Percentiles rank a stretch among this genome's conserved stretches.
Evolutionary conservation across 2,797 vertebrate genomes (phyloP).

Genomic region (Enteromius unitaeniatus): DNA sequence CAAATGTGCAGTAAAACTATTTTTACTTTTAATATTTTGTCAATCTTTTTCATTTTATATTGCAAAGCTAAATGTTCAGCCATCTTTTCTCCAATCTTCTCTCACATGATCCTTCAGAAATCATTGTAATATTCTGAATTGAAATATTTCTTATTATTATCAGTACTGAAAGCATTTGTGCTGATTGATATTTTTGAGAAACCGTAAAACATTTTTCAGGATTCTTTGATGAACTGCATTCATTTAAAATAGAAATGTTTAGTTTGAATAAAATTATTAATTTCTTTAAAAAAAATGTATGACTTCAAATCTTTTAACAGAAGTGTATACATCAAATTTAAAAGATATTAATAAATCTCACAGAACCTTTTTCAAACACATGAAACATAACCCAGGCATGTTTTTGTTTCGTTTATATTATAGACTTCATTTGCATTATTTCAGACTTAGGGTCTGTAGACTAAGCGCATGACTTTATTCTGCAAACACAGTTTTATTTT

Average conservation of each 20-base stretch:
- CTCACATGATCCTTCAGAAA: neutral
- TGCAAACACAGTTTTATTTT: neutral
- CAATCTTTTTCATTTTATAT: no score
- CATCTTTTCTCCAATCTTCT: neutral
- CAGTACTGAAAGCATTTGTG: neutral
- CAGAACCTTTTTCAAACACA: neutral
- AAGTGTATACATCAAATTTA: neutral
- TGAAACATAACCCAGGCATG: neutral
- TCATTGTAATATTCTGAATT: neutral
- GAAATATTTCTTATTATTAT: neutral
- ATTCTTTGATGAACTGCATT: neutral
- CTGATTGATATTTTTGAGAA: neutral
- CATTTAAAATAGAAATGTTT: neutral
- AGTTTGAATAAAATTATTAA: neutral
- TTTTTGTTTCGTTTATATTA: no score
- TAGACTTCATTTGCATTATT: no score
- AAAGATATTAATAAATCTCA: neutral
- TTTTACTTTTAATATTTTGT: no score
- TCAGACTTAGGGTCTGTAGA: neutral
- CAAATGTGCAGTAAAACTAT: neutral
- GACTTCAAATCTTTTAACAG: neutral
- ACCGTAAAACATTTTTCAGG: neutral
- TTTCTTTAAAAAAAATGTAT: neutral
- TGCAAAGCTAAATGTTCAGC: neutral
- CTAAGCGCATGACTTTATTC: slow-evolving; percentile 1